Base-by-base conservation (phyloP, 92 coral and sea anemone species). In the Muricea muricata region DNA sequence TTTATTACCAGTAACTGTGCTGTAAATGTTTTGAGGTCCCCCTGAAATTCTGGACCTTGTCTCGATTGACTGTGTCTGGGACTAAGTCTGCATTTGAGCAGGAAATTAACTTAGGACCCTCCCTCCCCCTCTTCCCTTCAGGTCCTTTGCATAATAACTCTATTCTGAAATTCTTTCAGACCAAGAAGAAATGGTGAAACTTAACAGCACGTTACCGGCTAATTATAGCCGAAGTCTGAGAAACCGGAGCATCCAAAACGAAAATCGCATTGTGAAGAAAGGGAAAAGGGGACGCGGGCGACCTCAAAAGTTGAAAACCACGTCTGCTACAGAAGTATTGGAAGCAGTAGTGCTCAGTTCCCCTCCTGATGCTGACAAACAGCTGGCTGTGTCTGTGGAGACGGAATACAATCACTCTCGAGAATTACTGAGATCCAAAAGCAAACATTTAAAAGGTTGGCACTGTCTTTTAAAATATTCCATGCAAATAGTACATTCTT, bases 261-360 rank as follows among this genome's bases (percentile, higher is more conserved):
- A 66, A 46, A 79, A 56, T 41, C 45, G 35, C 45, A 31, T 68
- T 8, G 66, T 14, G 6, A 91, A 78, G 20, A 82, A 67, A 78
- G 32, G 48, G 69, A 77, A 34, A 37, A 69, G 86, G 33, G 69
- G 35, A 21, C 73, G 40, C 7, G 34, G 17, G 24, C 70, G 70
- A 7, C 35, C 31, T 50, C 83, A 24, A 39, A 48, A 47, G 30
- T 42, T 4, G 24, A 65, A 42, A 33, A 55, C 50, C 79, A 57
- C 42, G 24, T 32, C 58, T 47, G 60, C n/a, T n/a, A n/a, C n/a
- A n/a, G n/a, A n/a, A n/a, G n/a, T n/a, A n/a, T n/a, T n/a, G n/a
- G n/a, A n/a, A n/a, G n/a, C n/a, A n/a, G n/a, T n/a, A n/a, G n/a
- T n/a, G n/a, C n/a, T n/a, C n/a, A n/a, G n/a, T n/a, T n/a, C n/a